Evolutionary conservation across 2,797 vertebrate species (phyloP).

Genomic region (Anableps anableps): DNA sequence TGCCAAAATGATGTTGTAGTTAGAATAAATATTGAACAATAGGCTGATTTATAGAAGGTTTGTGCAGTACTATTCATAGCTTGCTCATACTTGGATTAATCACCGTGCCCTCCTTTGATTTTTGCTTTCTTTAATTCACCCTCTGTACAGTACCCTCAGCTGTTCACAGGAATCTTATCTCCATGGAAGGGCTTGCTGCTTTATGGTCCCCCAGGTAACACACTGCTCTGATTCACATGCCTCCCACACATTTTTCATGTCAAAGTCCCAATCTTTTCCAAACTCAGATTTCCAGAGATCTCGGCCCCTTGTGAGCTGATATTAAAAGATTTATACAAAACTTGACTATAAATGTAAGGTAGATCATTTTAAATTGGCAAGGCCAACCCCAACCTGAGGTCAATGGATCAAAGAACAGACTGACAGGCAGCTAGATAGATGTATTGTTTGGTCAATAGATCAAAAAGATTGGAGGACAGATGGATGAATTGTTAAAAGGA

Average conservation of each 20-base stretch:
- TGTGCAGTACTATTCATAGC: background rate
- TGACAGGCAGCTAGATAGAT: background rate
- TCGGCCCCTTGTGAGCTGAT: background rate
- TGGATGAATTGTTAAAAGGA: background rate
- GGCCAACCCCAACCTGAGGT: background rate
- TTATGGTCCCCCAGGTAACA: constrained; percentile 92
- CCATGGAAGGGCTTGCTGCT: constrained; percentile 96
- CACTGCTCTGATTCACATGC: background rate
- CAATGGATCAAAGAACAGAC: background rate
- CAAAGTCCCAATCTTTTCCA: background rate
- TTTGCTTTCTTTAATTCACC: background rate
- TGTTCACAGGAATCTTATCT: constrained; percentile 94
- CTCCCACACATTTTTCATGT: background rate
- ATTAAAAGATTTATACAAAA: background rate
- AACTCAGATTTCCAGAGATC: background rate
- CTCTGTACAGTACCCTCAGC: constrained; percentile 87
- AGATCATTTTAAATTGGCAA: background rate
- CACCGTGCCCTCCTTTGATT: background rate
- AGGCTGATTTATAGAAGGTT: constrained; percentile 2
- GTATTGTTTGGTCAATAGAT: background rate
- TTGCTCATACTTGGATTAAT: background rate
- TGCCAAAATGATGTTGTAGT: constrained; percentile 2
- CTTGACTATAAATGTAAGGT: background rate
- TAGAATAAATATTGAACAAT: constrained; percentile 9
- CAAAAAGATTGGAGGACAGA: background rate